Evolutionary conservation across 2,113 vertebrate species (phyloP).

Genomic region (Brachionichthys hirsutus): DNA sequence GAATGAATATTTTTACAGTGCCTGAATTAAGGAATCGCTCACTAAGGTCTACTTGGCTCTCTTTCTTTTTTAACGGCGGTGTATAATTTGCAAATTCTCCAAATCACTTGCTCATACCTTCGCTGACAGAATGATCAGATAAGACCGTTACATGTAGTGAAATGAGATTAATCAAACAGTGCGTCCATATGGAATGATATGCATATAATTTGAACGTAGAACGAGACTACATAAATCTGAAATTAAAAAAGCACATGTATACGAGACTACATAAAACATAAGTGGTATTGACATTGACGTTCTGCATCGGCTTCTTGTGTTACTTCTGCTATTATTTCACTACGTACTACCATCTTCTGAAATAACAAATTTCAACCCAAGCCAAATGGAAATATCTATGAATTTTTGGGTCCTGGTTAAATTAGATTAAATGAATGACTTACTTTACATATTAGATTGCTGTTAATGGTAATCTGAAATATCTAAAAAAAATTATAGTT

Average conservation of each 20-base stretch:
- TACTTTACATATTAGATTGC: neutral
- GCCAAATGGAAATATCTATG: slow-evolving; percentile 1
- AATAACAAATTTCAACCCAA: neutral
- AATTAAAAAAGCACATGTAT: slow-evolving; percentile 67
- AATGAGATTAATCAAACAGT: slow-evolving; percentile 47
- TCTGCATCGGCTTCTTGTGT: slow-evolving; percentile 8
- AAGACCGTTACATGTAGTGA: slow-evolving; percentile 56
- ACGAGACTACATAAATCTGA: slow-evolving; percentile 60
- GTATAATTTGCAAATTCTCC: slow-evolving; percentile 40
- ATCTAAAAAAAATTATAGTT: slow-evolving; percentile 1
- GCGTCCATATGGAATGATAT: slow-evolving; percentile 30
- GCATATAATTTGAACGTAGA: slow-evolving; percentile 43
- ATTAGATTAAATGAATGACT: slow-evolving; percentile 10
- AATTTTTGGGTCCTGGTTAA: slow-evolving; percentile 7
- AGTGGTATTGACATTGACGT: slow-evolving; percentile 12
- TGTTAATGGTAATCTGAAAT: slow-evolving; percentile 1
- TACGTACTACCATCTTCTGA: neutral
- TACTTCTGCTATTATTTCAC: slow-evolving; percentile 3
- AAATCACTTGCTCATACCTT: slow-evolving; percentile 32
- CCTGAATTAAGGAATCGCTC: slow-evolving; percentile 81
- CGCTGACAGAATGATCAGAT: slow-evolving; percentile 40
- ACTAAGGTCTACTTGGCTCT: slow-evolving; percentile 81
- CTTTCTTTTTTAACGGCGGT: neutral
- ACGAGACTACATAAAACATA: slow-evolving; percentile 58
- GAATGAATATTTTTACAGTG: slow-evolving; percentile 42